Conservation (phyloP, 2,888 invertebrate genomes). For the Drosophila multiciliata region DNA sequence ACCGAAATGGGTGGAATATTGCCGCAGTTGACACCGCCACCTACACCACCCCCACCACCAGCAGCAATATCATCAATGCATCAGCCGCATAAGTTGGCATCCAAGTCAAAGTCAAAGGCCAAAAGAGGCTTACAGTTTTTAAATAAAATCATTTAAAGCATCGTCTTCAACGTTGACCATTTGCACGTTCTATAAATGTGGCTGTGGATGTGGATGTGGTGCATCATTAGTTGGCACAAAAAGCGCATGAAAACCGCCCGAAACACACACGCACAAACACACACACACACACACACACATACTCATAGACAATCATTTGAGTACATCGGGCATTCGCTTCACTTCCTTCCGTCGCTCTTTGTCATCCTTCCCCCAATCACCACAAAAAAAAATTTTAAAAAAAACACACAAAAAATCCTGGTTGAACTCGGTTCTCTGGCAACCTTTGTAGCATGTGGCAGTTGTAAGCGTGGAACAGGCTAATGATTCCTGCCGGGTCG, state of each 20-base stretch:
- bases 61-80: slow-evolving; percentile 23
- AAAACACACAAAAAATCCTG: too few relatives aligned
- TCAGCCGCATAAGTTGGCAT: slow-evolving; percentile 10
- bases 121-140: slow-evolving; percentile 51
- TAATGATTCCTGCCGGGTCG: not conserved
- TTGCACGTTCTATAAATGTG: not conserved
- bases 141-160: slow-evolving; percentile 61
- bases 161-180: not conserved
- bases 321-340: slow-evolving; percentile 17
- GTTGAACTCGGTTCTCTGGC: not conserved
- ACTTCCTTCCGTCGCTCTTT: not conserved
- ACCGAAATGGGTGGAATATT: slow-evolving; percentile 54
- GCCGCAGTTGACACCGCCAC: slow-evolving; percentile 57
- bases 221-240: slow-evolving; percentile 24
- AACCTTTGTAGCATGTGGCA: not conserved
- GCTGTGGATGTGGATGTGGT: slow-evolving; percentile 5
- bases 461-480: slow-evolving; percentile 10
- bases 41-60: slow-evolving; percentile 53
- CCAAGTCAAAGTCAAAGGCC: slow-evolving; percentile 37
- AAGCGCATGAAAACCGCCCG: slow-evolving; percentile 17
- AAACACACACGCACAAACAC: slow-evolving; percentile 7
- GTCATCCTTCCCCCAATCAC: not conserved
- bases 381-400: not conserved
- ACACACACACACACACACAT: slow-evolving; percentile 1
- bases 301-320: slow-evolving; percentile 14